Base-by-base conservation (phyloP, 2,888 invertebrate species). In the Eugnorisma glareosa region DNA sequence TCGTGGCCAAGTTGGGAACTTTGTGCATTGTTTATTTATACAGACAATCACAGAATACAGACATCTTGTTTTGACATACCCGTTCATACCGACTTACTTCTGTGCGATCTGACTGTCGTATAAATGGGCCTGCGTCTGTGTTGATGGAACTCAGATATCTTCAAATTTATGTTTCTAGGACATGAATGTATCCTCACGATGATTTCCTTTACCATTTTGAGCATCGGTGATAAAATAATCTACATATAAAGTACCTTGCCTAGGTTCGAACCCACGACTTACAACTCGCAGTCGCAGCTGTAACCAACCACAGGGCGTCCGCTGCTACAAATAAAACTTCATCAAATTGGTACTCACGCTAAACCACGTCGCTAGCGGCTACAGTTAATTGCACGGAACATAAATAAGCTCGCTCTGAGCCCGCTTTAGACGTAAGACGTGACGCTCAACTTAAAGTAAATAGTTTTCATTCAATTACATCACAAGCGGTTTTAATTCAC, bases 401-500 rank as follows among this genome's bases (percentile, higher is more conserved):
- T 71, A 80, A 70, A 80, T 13, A 63, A 64, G 45, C 48, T 28
- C 28, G 0, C 35, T 35, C 35, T 35, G 54, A 54, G 63, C 43
- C 78, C 11, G 66, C 28, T 11, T 40, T n/a, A 54, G 70, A 59
- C 70, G 15, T 24, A 31, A 21, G 28, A 54, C 28, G 28, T 43
- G n/a, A 45, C 28, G 54, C n/a, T 70, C 63, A 66, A 69, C 66
- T 28, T 70, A n/a, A 75, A 83, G 61, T 69, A 67, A 75, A 75
- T 85, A 81, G 86, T 74, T 86, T 70, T 74, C 59, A 61, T 78
- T 77, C 51, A 75, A 76, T 79, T 75, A 75, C 74, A 61, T 76
- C 73, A 77, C 57, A 63, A 70, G 67, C 66, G 54, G 74, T 76
- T 79, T 84, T 73, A 77, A 77, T 78, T 75, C 48, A 28, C 72